phyloP scores from a whole-genome alignment of 1,140 invertebrate species.

The Zaprionus camerounensis region DNA sequence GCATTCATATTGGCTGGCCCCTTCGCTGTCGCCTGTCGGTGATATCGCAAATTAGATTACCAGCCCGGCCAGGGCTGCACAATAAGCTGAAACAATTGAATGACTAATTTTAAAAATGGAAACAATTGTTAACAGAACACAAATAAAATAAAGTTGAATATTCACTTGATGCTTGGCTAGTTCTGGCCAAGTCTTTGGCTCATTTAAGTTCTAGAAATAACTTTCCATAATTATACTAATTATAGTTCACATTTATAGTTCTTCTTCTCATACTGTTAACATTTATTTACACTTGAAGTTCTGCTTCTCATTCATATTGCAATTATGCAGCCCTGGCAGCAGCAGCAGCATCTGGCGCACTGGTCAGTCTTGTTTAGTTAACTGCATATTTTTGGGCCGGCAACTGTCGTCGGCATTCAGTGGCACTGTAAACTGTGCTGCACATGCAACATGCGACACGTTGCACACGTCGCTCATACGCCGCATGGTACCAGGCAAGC shows the following conservation, averaged over 20 bases:
- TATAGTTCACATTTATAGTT: too few relatives aligned
- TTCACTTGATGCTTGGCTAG: background rate
- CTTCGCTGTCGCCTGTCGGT: slow-evolving; percentile 37
- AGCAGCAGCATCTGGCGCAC: slow-evolving; percentile 17
- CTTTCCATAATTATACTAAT: too few relatives aligned
- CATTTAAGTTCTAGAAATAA: too few relatives aligned
- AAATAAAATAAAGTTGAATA: background rate
- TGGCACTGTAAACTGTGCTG: slow-evolving; percentile 26
- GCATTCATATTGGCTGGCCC: slow-evolving; percentile 32
- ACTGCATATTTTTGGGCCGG: slow-evolving; percentile 56
- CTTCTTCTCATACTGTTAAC: too few relatives aligned
- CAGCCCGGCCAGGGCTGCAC: slow-evolving; percentile 29
- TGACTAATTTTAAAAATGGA: background rate
- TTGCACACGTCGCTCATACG: slow-evolving; percentile 61
- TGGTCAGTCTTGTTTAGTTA: slow-evolving; percentile 59
- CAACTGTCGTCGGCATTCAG: slow-evolving; percentile 42
- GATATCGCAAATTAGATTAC: slow-evolving; percentile 68
- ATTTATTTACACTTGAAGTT: too few relatives aligned
- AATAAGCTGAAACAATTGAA: background rate
- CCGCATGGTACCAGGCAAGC: slow-evolving; percentile 15
- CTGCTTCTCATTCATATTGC: background rate
- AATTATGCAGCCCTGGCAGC: slow-evolving; percentile 14
- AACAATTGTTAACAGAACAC: background rate
- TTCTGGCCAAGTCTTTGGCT: too few relatives aligned
- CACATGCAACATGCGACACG: slow-evolving; percentile 36